Evolutionary conservation across 2,888 invertebrate genomes (phyloP), one percentile per base, ranked within the genome.

Genomic region (Gortyna flavago): DNA sequence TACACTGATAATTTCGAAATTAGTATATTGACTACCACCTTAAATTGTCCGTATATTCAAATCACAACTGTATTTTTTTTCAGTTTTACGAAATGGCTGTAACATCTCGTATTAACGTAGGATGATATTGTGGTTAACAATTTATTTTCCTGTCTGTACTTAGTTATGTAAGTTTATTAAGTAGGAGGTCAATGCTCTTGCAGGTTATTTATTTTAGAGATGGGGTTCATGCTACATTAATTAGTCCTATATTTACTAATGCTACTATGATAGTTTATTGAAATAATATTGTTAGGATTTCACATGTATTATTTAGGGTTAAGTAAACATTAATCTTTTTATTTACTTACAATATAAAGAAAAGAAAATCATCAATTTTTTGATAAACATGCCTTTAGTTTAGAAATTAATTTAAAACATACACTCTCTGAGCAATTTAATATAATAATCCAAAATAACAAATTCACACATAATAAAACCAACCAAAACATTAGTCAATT

Each of bases 401-500:
- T 25, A 18, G 3, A 25, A 16, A 8, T 8, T 21, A 29, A 44
- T 29, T 67, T 4, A 67, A 67, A 48, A 69, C 35, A 54, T 29
- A 51, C 16, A 72, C 38, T 72, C 38, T 16, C 21, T 72, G 9
- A 21, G 9, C n/a, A 65, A 25, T 48, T 29, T 38, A 44, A 16
- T 32, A 32, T 6, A 35, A n/a, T 9, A 61, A 13, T 51, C 6
- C 2, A 32, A n/a, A 75, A 38, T 11, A 38, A 48, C 32, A 38
- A 21, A 61, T 11, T 13, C 21, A 35, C n/a, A 41, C 35, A 0
- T 48, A 9, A 0, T 21, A 29, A 44, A 44, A 82, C 48, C 65
- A 5, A 66, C 3, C 5, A 29, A 61, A 61, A 77, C n/a, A 71
- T 29, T 48, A 57, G 44, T 48, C 66, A 51, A 69, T 41, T 21